phyloP scores from a whole-genome alignment of 2,888 invertebrate genomes.

The Torymus auratus region DNA sequence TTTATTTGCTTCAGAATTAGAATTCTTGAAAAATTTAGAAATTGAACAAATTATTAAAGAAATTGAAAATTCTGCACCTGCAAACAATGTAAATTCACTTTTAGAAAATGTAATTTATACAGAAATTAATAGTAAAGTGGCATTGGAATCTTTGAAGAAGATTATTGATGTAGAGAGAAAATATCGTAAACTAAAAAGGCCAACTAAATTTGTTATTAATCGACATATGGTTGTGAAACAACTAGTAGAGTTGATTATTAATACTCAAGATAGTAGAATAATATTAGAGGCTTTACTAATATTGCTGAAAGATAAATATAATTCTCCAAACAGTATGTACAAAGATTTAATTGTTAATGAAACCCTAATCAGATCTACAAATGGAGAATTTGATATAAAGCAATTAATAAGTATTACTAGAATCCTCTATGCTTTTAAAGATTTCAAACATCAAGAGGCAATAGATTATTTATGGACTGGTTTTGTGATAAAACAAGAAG shows the following conservation, averaged over 20 bases:
- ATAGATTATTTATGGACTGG: constrained; percentile 84
- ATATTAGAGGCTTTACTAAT: constrained; percentile 76
- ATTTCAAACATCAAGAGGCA: constrained; percentile 78
- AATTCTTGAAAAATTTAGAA: constrained; percentile 62
- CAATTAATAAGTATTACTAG: constrained; percentile 81
- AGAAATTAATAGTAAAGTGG: constrained; percentile 77
- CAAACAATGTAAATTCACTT: constrained; percentile 39
- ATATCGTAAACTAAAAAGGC: constrained; percentile 39
- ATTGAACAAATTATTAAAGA: constrained; percentile 65
- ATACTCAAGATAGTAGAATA: constrained; percentile 72
- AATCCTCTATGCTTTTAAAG: constrained; percentile 78
- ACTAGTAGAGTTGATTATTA: constrained; percentile 77
- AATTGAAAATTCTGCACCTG: constrained; percentile 62
- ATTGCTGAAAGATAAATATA: constrained; percentile 72
- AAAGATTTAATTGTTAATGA: constrained; percentile 81
- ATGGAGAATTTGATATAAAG: constrained; percentile 79
- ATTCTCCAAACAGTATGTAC: constrained; percentile 67
- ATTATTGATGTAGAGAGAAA: constrained; percentile 77
- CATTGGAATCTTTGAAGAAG: constrained; percentile 76
- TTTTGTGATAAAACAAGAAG: constrained; percentile 77
- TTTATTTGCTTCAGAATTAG: constrained; percentile 64
- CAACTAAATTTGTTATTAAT: constrained; percentile 58
- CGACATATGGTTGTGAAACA: constrained; percentile 75
- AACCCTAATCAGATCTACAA: constrained; percentile 80
- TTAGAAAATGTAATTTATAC: constrained; percentile 76